These are phyloP conservation scores for Meiosimyza decipiens DNA, from an alignment of 2,888 invertebrate species.

Conservation along the genomic window DNA sequence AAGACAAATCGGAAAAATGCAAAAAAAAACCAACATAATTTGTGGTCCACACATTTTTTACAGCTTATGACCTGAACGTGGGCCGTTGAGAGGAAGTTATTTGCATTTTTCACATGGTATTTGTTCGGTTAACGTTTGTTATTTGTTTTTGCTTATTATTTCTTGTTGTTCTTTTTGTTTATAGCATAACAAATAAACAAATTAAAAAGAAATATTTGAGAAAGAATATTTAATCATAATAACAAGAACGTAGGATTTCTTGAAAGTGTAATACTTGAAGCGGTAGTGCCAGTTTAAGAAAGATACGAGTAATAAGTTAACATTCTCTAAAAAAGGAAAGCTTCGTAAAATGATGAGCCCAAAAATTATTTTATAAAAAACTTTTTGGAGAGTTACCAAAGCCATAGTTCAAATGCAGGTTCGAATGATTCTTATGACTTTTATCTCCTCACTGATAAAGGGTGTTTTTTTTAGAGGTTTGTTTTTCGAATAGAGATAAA, in stretches of 20 bases:
- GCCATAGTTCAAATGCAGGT: too few species aligned
- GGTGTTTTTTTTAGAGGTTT: too few species aligned
- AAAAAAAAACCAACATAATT: constrained; percentile 33
- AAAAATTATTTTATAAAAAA: too few species aligned
- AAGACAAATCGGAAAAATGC: neutral
- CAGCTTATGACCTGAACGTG: constrained; percentile 8
- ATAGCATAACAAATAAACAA: too few species aligned
- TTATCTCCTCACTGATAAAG: too few species aligned
- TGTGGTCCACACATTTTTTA: constrained; percentile 26
- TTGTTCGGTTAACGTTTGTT: constrained; percentile 28
- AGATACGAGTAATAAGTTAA: too few species aligned
- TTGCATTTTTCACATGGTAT: constrained; percentile 38
- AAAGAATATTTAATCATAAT: neutral
- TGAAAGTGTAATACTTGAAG: constrained; percentile 38
- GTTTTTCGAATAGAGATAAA: too few species aligned
- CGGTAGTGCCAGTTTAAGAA: too few species aligned
- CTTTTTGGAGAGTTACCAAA: too few species aligned
- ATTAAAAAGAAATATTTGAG: neutral
- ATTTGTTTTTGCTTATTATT: neutral
- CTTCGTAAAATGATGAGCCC: too few species aligned
- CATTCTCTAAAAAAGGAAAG: too few species aligned
- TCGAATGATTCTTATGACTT: too few species aligned
- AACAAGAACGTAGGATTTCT: constrained; percentile 15
- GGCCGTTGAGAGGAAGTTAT: constrained; percentile 10
- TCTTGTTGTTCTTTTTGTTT: constrained; percentile 18